A percentile compares a stretch with the other conserved stretches of the same genome.
Conservation (phyloP, 2,888 invertebrate species). For the Hypomecis atomaria region DNA sequence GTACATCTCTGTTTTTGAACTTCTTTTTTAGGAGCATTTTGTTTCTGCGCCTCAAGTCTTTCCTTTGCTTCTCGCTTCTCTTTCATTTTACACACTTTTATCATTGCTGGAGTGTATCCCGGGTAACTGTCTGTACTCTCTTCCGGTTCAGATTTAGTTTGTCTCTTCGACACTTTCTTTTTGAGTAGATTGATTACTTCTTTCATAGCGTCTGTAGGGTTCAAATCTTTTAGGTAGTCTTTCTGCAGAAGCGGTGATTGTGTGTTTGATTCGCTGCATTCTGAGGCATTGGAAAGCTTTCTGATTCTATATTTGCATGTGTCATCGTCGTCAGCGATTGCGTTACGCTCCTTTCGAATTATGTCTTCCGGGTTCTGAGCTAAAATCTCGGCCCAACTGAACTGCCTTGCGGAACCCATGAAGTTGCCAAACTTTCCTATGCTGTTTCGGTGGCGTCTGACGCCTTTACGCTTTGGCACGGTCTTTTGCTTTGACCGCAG, state of each 20-base stretch:
- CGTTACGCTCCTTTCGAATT: constrained; percentile 79
- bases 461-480: constrained; percentile 73
- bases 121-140: constrained; percentile 55
- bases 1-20: constrained; percentile 52
- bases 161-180: constrained; percentile 75
- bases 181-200: constrained; percentile 86
- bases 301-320: constrained; percentile 77
- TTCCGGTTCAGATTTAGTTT: constrained; percentile 56
- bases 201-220: constrained; percentile 90
- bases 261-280: constrained; percentile 63
- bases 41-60: constrained; percentile 60
- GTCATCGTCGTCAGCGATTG: constrained; percentile 60
- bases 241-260: constrained; percentile 71
- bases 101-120: constrained; percentile 85
- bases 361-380: constrained; percentile 87
- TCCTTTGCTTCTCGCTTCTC: constrained; percentile 76
- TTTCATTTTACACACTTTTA: constrained; percentile 77
- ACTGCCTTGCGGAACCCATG: constrained; percentile 82
- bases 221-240: constrained; percentile 78
- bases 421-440: constrained; percentile 82
- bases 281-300: constrained; percentile 73
- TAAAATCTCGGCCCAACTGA: constrained; percentile 88
- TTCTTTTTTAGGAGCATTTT: constrained; percentile 52
- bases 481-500: constrained; percentile 85
- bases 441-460: constrained; percentile 72